phyloP scores from a whole-genome alignment of 2,888 invertebrate genomes.

The Orthosia gracilis region DNA sequence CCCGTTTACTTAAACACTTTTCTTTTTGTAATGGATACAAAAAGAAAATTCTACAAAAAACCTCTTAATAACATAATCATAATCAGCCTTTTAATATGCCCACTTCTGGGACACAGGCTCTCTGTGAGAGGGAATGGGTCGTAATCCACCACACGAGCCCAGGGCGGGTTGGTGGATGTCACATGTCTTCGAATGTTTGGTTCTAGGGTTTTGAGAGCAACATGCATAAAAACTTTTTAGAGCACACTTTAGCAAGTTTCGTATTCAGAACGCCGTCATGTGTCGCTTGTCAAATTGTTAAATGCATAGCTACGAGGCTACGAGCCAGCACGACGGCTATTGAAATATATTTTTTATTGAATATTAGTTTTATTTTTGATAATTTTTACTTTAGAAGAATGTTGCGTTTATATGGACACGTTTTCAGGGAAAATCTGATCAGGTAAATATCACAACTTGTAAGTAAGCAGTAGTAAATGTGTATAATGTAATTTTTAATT shows the following conservation, averaged over 20 bases:
- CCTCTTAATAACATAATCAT: too few species aligned
- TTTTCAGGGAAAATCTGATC: conserved; percentile 48
- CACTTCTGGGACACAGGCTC: too few species aligned
- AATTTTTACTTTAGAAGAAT: conserved; percentile 23
- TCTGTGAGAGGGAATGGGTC: too few species aligned
- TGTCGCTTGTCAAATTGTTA: conserved; percentile 53
- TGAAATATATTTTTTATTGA: conserved; percentile 42
- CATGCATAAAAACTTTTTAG: conserved; percentile 35
- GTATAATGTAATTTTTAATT: too few species aligned
- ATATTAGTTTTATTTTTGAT: conserved; percentile 19
- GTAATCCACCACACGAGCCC: too few species aligned
- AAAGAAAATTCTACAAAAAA: not conserved
- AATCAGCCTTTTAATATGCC: too few species aligned
- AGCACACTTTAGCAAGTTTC: conserved; percentile 44
- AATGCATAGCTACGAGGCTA: conserved; percentile 34
- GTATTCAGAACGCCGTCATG: conserved; percentile 62
- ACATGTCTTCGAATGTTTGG: too few species aligned
- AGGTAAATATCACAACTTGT: conserved; percentile 51
- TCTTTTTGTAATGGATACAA: too few species aligned
- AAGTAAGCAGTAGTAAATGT: not conserved
- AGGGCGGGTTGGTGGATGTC: too few species aligned
- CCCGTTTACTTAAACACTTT: not conserved
- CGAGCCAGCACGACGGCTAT: conserved; percentile 14
- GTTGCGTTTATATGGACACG: conserved; percentile 50
- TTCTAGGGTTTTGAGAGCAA: too few species aligned